These are phyloP conservation scores for Phrynosoma blainvillii DNA, from an alignment of 2,113 vertebrate species.

Conservation along the genomic window DNA sequence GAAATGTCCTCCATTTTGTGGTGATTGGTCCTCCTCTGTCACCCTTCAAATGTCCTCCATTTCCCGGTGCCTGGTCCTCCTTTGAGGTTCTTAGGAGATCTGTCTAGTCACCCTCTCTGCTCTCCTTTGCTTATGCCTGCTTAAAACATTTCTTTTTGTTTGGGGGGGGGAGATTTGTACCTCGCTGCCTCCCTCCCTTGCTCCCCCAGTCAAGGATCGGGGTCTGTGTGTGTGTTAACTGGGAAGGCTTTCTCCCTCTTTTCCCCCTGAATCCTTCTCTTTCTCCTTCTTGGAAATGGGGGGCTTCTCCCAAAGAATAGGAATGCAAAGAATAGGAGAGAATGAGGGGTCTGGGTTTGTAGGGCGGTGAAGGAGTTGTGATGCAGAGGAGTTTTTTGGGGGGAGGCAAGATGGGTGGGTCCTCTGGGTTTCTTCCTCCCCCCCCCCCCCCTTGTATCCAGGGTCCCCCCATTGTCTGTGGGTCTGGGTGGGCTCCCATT, in stretches of 20 bases:
- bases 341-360: not conserved
- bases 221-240: not conserved
- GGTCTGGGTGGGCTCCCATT: not conserved
- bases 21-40: too few species aligned
- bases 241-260: not conserved
- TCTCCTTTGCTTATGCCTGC: not conserved
- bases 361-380: not conserved
- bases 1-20: too few species aligned
- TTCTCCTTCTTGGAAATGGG: not conserved
- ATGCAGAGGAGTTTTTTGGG: not conserved
- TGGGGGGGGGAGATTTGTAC: fast-evolving
- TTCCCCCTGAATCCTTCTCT: too few species aligned
- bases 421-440: not conserved
- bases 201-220: not conserved
- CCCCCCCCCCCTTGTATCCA: not conserved
- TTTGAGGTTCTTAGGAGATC: too few species aligned
- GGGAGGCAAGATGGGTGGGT: not conserved
- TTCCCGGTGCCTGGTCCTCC: too few species aligned
- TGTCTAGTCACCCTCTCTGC: not conserved
- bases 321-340: too few species aligned
- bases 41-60: too few species aligned
- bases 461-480: not conserved
- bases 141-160: too few species aligned
- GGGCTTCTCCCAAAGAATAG: not conserved
- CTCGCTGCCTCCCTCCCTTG: not conserved